Percentiles rank a stretch among this genome's conserved stretches.
Evolutionary conservation across 2,797 vertebrate species (phyloP).

Genomic region (Mus spretus): DNA sequence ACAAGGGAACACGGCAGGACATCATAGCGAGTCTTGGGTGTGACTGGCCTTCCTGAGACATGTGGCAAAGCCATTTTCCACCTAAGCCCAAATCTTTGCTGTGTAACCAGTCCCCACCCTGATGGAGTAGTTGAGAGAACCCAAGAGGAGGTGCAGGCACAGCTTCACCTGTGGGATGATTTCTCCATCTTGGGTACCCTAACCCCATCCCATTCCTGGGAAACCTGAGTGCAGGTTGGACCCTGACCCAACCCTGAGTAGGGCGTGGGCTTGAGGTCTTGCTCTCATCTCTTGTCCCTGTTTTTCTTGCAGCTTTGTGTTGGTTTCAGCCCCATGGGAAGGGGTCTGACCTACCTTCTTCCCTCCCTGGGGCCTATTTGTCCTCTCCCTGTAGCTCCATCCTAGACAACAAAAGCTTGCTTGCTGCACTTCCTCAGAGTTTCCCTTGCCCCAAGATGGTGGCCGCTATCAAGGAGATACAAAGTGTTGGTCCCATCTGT

Average conservation of each 20-base stretch:
- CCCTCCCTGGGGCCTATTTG: neutral
- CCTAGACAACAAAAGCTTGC: neutral
- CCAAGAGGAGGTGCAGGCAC: neutral
- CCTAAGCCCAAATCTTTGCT: neutral
- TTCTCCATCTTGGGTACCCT: neutral
- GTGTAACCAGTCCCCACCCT: neutral
- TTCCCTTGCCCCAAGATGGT: neutral
- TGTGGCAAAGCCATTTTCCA: neutral
- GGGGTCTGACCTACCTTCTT: neutral
- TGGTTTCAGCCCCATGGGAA: rapidly evolving
- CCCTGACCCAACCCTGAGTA: neutral
- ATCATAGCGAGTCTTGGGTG: neutral
- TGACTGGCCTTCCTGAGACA: neutral
- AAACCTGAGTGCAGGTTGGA: neutral
- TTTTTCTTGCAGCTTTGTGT: neutral
- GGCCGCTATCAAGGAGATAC: neutral
- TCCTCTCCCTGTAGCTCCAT: neutral
- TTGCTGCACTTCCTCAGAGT: neutral
- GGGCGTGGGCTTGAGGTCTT: too few relatives aligned
- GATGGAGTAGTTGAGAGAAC: neutral
- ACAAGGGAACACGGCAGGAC: neutral
- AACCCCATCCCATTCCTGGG: neutral
- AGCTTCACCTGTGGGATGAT: rapidly evolving
- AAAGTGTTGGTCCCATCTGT: neutral
- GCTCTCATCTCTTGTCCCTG: neutral